Evolutionary conservation across 1,140 invertebrate species (phyloP).

Genomic region (Cryptotermes secundus): DNA sequence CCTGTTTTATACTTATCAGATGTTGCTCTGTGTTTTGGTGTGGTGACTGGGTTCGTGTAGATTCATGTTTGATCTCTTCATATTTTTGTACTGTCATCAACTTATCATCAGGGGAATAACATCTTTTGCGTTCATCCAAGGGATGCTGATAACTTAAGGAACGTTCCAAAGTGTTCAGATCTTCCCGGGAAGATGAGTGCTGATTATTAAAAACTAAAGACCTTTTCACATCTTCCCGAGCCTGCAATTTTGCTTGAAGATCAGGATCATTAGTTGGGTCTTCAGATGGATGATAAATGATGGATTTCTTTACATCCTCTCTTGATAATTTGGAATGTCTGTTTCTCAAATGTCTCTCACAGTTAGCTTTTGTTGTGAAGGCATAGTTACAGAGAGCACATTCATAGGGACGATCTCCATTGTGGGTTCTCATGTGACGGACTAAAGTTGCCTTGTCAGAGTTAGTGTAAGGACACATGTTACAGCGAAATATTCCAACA

Average conservation of each 20-base stretch:
- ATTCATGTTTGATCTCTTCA: not conserved
- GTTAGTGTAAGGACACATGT: slow-evolving; percentile 87
- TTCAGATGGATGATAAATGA: slow-evolving; percentile 83
- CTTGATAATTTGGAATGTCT: slow-evolving; percentile 80
- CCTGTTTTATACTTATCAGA: not conserved
- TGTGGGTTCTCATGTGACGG: slow-evolving; percentile 89
- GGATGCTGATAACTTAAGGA: not conserved
- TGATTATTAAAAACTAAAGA: slow-evolving; percentile 38
- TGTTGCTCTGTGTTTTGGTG: not conserved
- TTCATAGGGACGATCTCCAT: slow-evolving; percentile 91
- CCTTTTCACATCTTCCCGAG: slow-evolving; percentile 45
- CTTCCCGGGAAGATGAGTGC: not conserved
- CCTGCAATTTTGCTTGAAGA: slow-evolving; percentile 53
- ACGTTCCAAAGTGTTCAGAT: not conserved
- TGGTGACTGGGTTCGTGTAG: not conserved
- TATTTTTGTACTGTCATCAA: not conserved
- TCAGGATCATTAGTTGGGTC: slow-evolving; percentile 72
- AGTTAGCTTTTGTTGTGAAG: slow-evolving; percentile 94
- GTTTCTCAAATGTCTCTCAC: slow-evolving; percentile 86
- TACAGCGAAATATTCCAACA: slow-evolving; percentile 80
- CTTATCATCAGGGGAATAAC: not conserved
- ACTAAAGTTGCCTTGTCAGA: slow-evolving; percentile 87
- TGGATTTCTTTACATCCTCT: slow-evolving; percentile 81
- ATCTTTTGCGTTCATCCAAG: not conserved
- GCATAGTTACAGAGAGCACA: slow-evolving; percentile 92